These are phyloP conservation scores for Malurus melanocephalus DNA, from an alignment of 2,113 vertebrate species.

Conservation along the genomic window DNA sequence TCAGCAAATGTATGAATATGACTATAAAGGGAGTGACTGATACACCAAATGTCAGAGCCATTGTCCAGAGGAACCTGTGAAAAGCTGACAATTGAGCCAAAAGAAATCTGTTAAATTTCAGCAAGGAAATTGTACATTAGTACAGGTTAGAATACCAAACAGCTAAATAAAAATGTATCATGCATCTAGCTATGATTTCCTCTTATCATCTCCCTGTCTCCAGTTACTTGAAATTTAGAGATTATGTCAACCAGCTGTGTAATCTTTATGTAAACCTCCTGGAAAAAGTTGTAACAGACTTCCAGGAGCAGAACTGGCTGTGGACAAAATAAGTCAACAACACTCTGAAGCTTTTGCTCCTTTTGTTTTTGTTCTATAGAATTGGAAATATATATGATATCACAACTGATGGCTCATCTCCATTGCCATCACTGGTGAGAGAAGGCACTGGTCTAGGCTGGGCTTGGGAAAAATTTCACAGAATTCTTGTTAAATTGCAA, in stretches of 20 bases:
- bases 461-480: neutral
- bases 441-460: neutral
- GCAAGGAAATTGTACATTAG: neutral
- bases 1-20: neutral
- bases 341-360: neutral
- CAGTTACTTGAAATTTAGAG: neutral
- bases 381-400: neutral
- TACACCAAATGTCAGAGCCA: neutral
- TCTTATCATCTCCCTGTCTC: neutral
- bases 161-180: neutral
- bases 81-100: neutral
- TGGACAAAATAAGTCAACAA: neutral
- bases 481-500: neutral
- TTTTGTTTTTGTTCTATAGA: neutral
- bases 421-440: neutral
- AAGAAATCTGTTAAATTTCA: neutral
- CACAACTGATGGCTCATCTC: neutral
- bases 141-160: neutral
- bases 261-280: neutral
- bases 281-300: neutral
- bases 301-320: neutral
- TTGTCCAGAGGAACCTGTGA: neutral
- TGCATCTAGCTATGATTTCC: neutral
- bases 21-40: neutral
- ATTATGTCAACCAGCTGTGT: neutral